Conservation (phyloP, 2,113 vertebrate species). For the Takifugu bimaculatus region DNA sequence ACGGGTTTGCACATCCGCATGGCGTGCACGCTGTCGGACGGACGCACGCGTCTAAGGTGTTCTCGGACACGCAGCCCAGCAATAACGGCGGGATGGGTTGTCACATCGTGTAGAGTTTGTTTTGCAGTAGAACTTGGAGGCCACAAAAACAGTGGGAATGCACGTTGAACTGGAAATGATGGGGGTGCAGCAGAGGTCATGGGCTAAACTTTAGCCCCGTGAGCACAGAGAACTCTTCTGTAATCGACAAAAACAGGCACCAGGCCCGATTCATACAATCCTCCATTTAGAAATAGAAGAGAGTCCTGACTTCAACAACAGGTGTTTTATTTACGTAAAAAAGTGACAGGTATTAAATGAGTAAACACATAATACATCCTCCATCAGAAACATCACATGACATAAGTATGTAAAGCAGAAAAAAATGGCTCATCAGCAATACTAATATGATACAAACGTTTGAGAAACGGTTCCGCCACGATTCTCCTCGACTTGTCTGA, state of each 20-base stretch:
- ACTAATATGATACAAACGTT: constrained; percentile 56
- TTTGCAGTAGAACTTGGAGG: not conserved
- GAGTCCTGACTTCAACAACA: constrained; percentile 20
- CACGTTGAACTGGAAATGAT: not conserved
- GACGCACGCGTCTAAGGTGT: no score
- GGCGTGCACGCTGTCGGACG: no score
- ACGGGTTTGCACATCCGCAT: no score
- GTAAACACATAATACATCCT: constrained; percentile 59
- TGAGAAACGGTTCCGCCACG: constrained; percentile 16
- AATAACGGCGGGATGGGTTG: no score
- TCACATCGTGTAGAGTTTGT: not conserved
- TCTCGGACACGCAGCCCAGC: no score
- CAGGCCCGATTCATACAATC: no score
- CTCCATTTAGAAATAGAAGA: not conserved
- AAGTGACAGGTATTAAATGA: constrained; percentile 45
- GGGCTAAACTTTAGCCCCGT: not conserved
- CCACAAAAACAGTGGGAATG: not conserved
- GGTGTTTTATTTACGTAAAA: constrained; percentile 73
- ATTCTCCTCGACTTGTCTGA: constrained; percentile 16
- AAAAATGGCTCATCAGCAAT: constrained; percentile 62
- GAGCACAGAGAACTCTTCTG: not conserved
- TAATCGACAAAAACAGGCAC: not conserved
- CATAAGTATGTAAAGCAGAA: constrained; percentile 49
- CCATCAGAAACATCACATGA: constrained; percentile 52
- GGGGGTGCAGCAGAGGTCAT: not conserved